These are phyloP conservation scores for Tribolium madens DNA, from an alignment of 1,140 invertebrate genomes.

Conservation along the genomic window DNA sequence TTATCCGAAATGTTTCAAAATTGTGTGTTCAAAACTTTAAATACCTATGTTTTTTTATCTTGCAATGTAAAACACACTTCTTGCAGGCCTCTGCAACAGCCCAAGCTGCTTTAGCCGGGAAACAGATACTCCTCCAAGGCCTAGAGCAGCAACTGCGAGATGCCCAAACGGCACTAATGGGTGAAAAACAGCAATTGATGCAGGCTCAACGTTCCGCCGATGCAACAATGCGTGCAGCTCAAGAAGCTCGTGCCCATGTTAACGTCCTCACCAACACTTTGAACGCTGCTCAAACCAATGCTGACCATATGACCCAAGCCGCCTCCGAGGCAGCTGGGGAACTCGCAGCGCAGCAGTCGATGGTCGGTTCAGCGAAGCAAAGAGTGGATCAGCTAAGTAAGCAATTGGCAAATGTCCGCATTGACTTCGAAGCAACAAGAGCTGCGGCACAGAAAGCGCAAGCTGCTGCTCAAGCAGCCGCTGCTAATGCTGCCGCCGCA, in stretches of 20 bases:
- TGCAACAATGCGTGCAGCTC: conserved; percentile 73
- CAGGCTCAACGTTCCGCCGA: conserved; percentile 75
- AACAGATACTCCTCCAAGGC: conserved; percentile 72
- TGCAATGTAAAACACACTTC: no score
- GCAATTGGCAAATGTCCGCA: conserved; percentile 73
- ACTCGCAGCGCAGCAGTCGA: conserved; percentile 76
- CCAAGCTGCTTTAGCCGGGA: conserved; percentile 77
- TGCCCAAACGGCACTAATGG: conserved; percentile 72
- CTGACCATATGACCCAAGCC: conserved; percentile 74
- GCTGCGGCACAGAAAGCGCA: conserved; percentile 74
- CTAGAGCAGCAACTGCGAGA: conserved; percentile 77
- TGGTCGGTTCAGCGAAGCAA: conserved; percentile 77
- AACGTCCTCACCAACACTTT: conserved; percentile 69
- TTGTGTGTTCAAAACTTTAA: no score
- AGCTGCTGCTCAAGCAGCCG: conserved; percentile 67
- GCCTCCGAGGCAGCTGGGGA: conserved; percentile 76
- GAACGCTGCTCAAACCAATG: conserved; percentile 77
- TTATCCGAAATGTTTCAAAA: no score
- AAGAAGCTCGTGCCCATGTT: conserved; percentile 77
- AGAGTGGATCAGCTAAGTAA: conserved; percentile 72
- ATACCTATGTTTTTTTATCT: no score
- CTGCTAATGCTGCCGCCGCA: conserved; percentile 69
- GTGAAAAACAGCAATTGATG: conserved; percentile 75
- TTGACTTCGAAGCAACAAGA: conserved; percentile 77
- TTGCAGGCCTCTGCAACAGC: conserved; percentile 74